Conservation (phyloP, 2,113 vertebrate species). For the Carlito syrichta region DNA sequence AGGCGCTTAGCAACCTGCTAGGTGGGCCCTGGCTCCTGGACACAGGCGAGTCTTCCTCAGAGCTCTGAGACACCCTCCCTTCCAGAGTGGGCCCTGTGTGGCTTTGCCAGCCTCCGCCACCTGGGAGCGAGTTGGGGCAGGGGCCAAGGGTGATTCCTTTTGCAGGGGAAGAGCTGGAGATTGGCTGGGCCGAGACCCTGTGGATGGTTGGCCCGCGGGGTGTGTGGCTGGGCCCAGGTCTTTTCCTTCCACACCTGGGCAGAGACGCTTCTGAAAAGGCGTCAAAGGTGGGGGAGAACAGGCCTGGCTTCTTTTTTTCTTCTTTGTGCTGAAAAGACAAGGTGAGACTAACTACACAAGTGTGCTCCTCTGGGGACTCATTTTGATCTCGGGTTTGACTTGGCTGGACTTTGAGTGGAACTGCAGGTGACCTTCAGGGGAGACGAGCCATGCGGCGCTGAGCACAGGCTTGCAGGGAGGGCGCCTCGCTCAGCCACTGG, state of each 20-base stretch:
- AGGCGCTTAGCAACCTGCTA: fast-evolving
- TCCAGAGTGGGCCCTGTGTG: background rate
- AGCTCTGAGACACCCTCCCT: background rate
- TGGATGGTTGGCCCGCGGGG: constrained; percentile 62
- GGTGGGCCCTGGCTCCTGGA: background rate
- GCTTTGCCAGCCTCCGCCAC: background rate
- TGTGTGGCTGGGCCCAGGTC: constrained; percentile 40
- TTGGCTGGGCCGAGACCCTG: background rate
- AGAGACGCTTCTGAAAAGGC: constrained; percentile 63
- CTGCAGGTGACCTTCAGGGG: constrained; percentile 81
- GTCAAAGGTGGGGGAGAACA: constrained; percentile 46
- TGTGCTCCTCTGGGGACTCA: constrained; percentile 78
- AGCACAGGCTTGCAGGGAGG: constrained; percentile 80
- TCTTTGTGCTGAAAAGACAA: constrained; percentile 75
- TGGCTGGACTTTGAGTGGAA: constrained; percentile 78
- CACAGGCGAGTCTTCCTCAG: fast-evolving
- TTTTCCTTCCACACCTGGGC: constrained; percentile 70
- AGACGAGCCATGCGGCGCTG: constrained; percentile 70
- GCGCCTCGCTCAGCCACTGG: constrained; percentile 86
- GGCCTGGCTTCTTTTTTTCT: constrained; percentile 63
- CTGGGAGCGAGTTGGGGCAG: background rate
- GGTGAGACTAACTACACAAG: constrained; percentile 82
- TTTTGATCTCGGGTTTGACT: constrained; percentile 81
- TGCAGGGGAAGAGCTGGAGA: background rate
- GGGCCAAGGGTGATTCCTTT: constrained; percentile 21